Percentiles rank a stretch among this genome's conserved stretches.
Conservation (phyloP, 2,888 invertebrate genomes). For the Drosophila colorata region DNA sequence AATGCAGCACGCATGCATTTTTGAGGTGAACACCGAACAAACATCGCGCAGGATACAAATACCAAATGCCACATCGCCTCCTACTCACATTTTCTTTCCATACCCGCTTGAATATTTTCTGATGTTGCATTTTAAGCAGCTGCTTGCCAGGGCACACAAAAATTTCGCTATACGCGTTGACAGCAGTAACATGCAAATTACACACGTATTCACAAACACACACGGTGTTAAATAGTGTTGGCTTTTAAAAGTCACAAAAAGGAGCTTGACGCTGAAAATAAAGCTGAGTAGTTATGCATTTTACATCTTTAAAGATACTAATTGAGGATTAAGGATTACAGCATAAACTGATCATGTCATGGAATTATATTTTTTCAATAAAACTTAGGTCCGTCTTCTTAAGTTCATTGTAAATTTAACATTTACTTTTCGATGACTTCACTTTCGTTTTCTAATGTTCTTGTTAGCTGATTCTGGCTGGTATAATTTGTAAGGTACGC, state of each 20-base stretch:
- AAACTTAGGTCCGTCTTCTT: neutral
- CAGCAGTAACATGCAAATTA: constrained; percentile 69
- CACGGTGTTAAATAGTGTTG: constrained; percentile 7
- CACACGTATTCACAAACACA: constrained; percentile 35
- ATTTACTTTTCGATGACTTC: neutral
- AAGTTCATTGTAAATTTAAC: neutral
- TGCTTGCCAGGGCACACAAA: constrained; percentile 30
- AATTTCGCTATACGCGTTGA: constrained; percentile 67
- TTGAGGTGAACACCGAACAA: constrained; percentile 48
- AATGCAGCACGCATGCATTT: constrained; percentile 72
- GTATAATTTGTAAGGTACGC: no score
- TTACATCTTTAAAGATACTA: constrained; percentile 1
- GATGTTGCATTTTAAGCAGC: constrained; percentile 78
- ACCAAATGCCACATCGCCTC: constrained; percentile 1
- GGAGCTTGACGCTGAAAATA: constrained; percentile 8
- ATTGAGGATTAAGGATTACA: constrained; percentile 3
- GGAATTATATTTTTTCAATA: no score
- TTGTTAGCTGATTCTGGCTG: no score
- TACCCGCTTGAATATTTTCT: constrained; percentile 30
- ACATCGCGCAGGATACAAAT: constrained; percentile 34
- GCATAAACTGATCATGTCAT: no score
- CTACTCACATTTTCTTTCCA: no score
- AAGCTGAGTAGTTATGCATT: constrained; percentile 16
- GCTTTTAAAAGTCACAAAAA: constrained; percentile 15
- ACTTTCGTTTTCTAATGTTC: no score